These are phyloP conservation scores for Tricholauxania praeusta DNA, from an alignment of 2,888 invertebrate species.

Conservation along the genomic window DNA sequence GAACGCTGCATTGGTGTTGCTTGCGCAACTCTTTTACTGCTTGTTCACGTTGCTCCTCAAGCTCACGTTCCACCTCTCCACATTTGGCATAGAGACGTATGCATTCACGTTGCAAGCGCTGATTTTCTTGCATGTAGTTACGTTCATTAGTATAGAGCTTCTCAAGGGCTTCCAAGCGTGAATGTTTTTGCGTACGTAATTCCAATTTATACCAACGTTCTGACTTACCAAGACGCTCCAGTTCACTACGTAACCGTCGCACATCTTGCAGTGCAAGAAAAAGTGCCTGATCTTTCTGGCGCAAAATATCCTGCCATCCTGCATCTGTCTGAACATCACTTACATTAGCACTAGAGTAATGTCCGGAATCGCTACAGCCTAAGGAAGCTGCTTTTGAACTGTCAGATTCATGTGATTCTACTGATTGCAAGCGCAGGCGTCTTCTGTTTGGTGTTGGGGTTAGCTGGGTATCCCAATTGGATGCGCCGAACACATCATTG, in stretches of 20 bases:
- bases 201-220: slow-evolving; percentile 67
- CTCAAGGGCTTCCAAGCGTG: slow-evolving; percentile 61
- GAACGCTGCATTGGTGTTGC: neutral
- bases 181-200: slow-evolving; percentile 59
- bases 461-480: neutral
- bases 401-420: slow-evolving; percentile 30
- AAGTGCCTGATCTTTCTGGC: slow-evolving; percentile 51
- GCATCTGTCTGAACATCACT: slow-evolving; percentile 31
- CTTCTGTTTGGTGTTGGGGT: neutral
- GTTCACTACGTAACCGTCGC: slow-evolving; percentile 59
- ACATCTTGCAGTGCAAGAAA: slow-evolving; percentile 58
- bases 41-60: slow-evolving; percentile 45
- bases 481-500: neutral
- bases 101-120: slow-evolving; percentile 61
- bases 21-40: slow-evolving; percentile 15
- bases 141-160: slow-evolving; percentile 64
- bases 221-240: slow-evolving; percentile 62
- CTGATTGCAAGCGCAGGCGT: slow-evolving; percentile 3
- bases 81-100: slow-evolving; percentile 57
- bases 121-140: slow-evolving; percentile 64
- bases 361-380: slow-evolving; percentile 53
- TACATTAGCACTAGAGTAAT: slow-evolving; percentile 54
- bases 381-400: slow-evolving; percentile 40
- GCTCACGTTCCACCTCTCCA: slow-evolving; percentile 53
- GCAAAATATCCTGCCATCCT: slow-evolving; percentile 33